A percentile compares a stretch with the other conserved stretches of the same genome.
Evolutionary conservation across 2,113 vertebrate genomes (phyloP).

Genomic region (Rhinichthys klamathensis): DNA sequence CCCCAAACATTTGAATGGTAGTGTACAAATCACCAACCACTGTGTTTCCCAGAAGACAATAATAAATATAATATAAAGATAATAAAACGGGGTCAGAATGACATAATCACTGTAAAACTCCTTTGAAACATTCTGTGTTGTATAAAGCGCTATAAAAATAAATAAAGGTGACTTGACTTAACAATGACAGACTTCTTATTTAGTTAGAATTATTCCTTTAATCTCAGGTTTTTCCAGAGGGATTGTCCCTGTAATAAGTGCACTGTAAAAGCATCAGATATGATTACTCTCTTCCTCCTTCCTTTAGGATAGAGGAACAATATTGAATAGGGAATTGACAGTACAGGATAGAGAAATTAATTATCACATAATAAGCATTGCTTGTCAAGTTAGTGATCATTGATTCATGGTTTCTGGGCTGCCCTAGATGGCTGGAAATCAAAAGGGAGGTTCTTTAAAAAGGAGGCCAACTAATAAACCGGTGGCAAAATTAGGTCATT

Average conservation of each 20-base stretch:
- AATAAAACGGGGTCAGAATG: neutral
- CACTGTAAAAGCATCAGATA: neutral
- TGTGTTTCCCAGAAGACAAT: neutral
- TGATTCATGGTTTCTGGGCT: slow-evolving; percentile 41
- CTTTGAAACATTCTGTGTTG: too few species aligned
- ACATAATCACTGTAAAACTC: too few species aligned
- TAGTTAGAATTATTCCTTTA: neutral
- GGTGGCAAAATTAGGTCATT: slow-evolving; percentile 47
- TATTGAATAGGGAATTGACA: neutral
- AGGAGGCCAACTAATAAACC: slow-evolving; percentile 48
- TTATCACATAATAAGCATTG: slow-evolving; percentile 12
- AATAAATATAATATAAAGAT: too few species aligned
- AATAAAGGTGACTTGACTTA: neutral
- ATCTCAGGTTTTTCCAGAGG: neutral
- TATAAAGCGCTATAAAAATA: too few species aligned
- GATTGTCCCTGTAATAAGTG: neutral
- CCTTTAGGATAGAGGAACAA: neutral
- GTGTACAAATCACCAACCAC: neutral
- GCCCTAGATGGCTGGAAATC: slow-evolving; percentile 42
- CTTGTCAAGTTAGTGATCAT: slow-evolving; percentile 46
- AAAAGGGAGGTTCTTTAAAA: slow-evolving; percentile 42
- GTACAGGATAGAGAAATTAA: slow-evolving; percentile 19
- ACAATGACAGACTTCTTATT: neutral
- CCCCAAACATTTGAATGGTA: neutral
- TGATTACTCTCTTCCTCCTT: neutral